phyloP scores from a whole-genome alignment of 1,140 invertebrate species.

The Aplysia californica region DNA sequence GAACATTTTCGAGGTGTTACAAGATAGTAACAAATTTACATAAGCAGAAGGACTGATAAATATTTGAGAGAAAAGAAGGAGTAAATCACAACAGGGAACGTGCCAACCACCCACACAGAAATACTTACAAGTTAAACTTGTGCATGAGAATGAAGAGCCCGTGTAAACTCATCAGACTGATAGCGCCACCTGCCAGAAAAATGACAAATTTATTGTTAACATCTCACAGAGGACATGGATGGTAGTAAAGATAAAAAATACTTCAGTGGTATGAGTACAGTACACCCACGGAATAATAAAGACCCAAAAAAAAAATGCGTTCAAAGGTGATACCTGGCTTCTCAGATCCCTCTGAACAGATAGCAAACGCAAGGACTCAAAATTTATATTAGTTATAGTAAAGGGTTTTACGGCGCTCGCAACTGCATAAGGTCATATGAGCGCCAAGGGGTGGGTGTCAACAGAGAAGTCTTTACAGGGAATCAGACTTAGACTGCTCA shows the following conservation, averaged over 20 bases:
- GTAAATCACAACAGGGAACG: background rate
- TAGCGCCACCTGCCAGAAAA: constrained; percentile 77
- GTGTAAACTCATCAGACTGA: constrained; percentile 90
- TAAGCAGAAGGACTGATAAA: background rate
- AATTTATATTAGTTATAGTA: too few relatives aligned
- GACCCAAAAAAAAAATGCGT: background rate
- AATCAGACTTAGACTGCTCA: too few relatives aligned
- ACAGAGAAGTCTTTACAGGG: too few relatives aligned
- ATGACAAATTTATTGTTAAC: background rate
- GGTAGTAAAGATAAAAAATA: too few relatives aligned
- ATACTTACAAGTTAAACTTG: constrained; percentile 85
- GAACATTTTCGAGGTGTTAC: background rate
- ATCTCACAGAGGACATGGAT: too few relatives aligned
- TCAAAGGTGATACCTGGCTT: background rate
- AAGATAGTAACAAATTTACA: background rate
- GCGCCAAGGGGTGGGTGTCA: too few relatives aligned
- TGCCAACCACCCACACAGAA: too few relatives aligned
- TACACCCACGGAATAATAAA: background rate
- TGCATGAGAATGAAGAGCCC: constrained; percentile 92
- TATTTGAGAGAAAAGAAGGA: background rate
- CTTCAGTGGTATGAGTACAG: background rate
- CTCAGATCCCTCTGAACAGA: background rate
- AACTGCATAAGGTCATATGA: too few relatives aligned
- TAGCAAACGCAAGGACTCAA: background rate
- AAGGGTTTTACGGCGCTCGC: too few relatives aligned